Evolutionary conservation across 2,113 vertebrate genomes (phyloP), one percentile per base, ranked within the genome.

Genomic region (Takifugu bimaculatus): DNA sequence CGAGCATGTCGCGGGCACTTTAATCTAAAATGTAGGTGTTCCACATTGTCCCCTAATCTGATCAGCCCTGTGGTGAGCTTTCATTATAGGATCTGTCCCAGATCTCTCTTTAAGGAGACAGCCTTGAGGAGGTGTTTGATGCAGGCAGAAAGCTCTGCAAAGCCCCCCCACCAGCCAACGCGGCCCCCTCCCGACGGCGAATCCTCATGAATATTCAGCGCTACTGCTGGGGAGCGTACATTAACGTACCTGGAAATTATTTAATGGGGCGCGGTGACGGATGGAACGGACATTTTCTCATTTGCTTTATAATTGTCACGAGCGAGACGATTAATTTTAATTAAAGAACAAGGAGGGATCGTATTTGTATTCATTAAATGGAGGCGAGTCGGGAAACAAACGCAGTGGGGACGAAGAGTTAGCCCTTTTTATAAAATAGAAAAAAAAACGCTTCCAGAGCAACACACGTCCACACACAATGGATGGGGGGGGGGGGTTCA

Each of bases 361-460:
- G 20, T 20, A 20, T 20, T 20, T 20, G 20, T 20, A 20, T 20
- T 20, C 20, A 20, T 20, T 20, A 20, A 20, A 20, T 20, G 20
- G 20, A 20, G 20, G 20, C 20, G n/a, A 68, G 67, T 3, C 52
- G 2, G 2, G 27, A 63, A n/a, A 26, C n/a, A 20, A 20, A 20
- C 20, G 20, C 20, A 13, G 50, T 20, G 15, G 11, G 63, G 72
- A 76, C 25, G 48, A 4, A 25, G 26, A 75, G 82, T 58, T 88
- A 91, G 90, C 88, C 89, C 90, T 91, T 91, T 74, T 75, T 77
- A 66, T 75, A 80, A 81, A 20, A 20, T 20, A 20, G 20, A 20
- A 20, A 20, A 20, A 20, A 20, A 20, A 20, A 20, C 84, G 82
- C 68, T 79, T 71, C 53, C 75, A 84, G 82, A 80, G 84, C 54